Percentiles rank a stretch among this genome's conserved stretches.
These are phyloP conservation scores for Achatina immaculata DNA, from an alignment of 1,140 invertebrate genomes.

Conservation along the genomic window DNA sequence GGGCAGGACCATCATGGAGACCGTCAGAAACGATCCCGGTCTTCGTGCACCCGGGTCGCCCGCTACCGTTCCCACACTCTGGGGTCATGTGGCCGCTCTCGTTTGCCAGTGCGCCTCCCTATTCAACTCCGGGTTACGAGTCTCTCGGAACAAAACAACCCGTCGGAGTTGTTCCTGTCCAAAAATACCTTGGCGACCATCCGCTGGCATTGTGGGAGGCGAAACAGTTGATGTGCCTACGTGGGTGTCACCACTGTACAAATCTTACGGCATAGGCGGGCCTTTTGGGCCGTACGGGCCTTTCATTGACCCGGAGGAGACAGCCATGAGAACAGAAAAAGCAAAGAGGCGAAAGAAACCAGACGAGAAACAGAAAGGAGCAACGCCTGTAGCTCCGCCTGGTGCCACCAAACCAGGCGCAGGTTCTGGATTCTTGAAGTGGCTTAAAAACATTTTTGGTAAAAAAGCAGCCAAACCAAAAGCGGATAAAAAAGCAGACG, in stretches of 20 bases:
- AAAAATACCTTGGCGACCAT: neutral
- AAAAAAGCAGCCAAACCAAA: neutral
- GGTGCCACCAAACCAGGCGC: too few relatives aligned
- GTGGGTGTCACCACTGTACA: slow-evolving; percentile 34
- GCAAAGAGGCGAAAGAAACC: neutral
- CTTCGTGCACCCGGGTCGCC: neutral
- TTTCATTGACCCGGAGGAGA: neutral
- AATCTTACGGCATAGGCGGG: slow-evolving; percentile 22
- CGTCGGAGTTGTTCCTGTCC: neutral
- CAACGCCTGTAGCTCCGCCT: too few relatives aligned
- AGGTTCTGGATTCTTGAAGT: neutral
- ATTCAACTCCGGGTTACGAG: slow-evolving; percentile 21
- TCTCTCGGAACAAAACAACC: slow-evolving; percentile 9
- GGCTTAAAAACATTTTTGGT: neutral
- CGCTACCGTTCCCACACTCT: neutral
- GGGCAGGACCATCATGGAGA: too few relatives aligned
- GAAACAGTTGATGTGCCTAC: neutral
- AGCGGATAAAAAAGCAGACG: slow-evolving; percentile 8
- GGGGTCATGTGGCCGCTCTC: neutral
- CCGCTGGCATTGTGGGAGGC: neutral
- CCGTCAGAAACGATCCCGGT: too few relatives aligned
- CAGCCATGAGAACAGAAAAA: neutral
- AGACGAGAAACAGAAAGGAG: too few relatives aligned
- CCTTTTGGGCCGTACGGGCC: slow-evolving; percentile 22
- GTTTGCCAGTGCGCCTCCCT: slow-evolving; percentile 16